These are phyloP conservation scores for Limnodromus scolopaceus DNA, from an alignment of 2,797 vertebrate species.

Conservation along the genomic window DNA sequence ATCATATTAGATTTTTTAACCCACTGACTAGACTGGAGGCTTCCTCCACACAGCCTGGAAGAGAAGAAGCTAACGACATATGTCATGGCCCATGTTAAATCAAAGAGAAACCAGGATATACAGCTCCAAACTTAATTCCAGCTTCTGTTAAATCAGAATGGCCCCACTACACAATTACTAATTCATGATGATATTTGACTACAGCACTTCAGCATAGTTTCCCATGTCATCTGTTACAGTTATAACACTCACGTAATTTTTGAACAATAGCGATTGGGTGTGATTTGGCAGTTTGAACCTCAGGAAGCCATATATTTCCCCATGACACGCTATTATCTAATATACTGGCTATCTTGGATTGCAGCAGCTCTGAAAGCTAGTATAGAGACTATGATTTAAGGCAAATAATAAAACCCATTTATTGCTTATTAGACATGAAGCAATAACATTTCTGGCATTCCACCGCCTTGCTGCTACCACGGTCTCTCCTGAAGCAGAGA, in stretches of 20 bases:
- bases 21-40: neutral
- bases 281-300: slow-evolving; percentile 36
- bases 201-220: neutral
- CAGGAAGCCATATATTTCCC: slow-evolving; percentile 20
- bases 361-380: neutral
- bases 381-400: neutral
- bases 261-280: neutral
- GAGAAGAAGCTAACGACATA: neutral
- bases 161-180: neutral
- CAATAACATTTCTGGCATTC: slow-evolving; percentile 14
- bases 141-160: neutral
- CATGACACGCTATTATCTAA: slow-evolving; percentile 19
- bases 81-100: neutral
- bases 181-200: neutral
- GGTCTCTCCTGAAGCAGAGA: neutral
- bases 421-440: slow-evolving; percentile 24
- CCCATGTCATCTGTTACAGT: neutral
- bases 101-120: slow-evolving; percentile 7
- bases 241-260: neutral
- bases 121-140: neutral
- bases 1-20: neutral
- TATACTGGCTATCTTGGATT: slow-evolving; percentile 5
- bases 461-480: neutral
- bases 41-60: neutral
- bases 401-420: slow-evolving; percentile 35